Conservation (phyloP, 2,797 vertebrate genomes). For the Pseudochaenichthys georgianus region DNA sequence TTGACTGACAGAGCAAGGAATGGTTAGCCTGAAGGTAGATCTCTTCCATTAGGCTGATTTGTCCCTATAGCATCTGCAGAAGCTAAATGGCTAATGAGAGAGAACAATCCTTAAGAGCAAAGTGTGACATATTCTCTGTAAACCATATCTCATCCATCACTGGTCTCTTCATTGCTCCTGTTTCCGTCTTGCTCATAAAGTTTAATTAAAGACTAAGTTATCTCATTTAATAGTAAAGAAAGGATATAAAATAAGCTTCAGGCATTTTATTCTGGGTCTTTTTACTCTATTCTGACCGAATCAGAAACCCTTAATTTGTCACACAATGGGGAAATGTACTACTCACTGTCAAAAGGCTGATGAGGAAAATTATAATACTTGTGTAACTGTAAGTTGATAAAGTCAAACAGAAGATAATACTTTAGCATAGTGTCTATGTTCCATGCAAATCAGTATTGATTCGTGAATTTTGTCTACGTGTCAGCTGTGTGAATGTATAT, state of each 20-base stretch:
- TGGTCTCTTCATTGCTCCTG: constrained; percentile 15
- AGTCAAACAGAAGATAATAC: constrained; percentile 16
- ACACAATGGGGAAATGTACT: too few relatives aligned
- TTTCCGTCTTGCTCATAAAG: constrained; percentile 33
- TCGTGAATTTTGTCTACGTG: background rate
- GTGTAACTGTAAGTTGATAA: background rate
- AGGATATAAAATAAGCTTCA: constrained; percentile 26
- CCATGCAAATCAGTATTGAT: constrained; percentile 44
- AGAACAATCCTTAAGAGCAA: constrained; percentile 33
- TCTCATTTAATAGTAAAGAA: constrained; percentile 64
- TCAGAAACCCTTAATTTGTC: too few relatives aligned
- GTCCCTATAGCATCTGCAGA: constrained; percentile 18
- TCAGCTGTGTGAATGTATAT: constrained; percentile 22
- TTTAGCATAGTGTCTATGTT: background rate
- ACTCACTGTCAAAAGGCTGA: constrained; percentile 7
- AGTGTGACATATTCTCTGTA: constrained; percentile 35
- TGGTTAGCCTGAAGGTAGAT: constrained; percentile 31
- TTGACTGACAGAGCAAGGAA: constrained; percentile 26
- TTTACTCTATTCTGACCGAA: background rate
- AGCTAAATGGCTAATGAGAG: constrained; percentile 44
- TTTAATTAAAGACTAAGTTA: constrained; percentile 72
- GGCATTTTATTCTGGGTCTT: constrained; percentile 12
- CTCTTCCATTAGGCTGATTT: constrained; percentile 28
- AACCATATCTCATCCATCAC: constrained; percentile 54
- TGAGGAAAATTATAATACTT: background rate